Conservation (phyloP, 2,888 invertebrate species). For the Synanthedon vespiformis region DNA sequence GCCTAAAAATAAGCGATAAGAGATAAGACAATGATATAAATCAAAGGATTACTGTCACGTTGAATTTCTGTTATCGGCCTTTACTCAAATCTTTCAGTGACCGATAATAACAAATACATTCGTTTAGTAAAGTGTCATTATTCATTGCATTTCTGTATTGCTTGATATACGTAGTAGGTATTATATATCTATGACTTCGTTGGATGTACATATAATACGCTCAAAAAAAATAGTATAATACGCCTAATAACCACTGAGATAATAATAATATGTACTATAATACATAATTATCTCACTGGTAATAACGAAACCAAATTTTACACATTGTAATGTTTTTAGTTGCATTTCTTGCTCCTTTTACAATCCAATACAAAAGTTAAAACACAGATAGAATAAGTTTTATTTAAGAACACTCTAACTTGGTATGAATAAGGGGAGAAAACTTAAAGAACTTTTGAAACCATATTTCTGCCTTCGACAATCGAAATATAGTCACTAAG, state of each 20-base stretch:
- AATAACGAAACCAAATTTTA: no score
- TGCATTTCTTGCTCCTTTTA: no score
- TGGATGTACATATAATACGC: no score
- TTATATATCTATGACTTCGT: no score
- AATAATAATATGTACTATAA: no score
- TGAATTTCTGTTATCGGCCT: constrained; percentile 1
- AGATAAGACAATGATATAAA: constrained; percentile 1
- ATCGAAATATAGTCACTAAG: constrained; percentile 22
- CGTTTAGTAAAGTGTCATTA: no score
- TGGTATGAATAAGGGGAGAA: neutral
- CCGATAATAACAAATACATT: constrained; percentile 13
- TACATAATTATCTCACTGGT: no score
- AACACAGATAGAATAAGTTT: neutral
- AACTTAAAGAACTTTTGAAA: neutral
- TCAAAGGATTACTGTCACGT: constrained; percentile 18
- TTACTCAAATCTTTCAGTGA: constrained; percentile 10
- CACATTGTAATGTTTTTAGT: no score
- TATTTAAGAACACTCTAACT: neutral
- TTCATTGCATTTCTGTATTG: no score
- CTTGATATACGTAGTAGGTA: no score
- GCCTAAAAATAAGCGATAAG: neutral
- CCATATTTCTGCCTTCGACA: neutral
- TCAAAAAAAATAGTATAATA: no score
- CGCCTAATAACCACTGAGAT: no score
- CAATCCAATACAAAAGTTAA: neutral